Percentiles rank a stretch among this genome's conserved stretches.
phyloP scores from a whole-genome alignment of 1,140 invertebrate species.

The Kradibia gibbosae region DNA sequence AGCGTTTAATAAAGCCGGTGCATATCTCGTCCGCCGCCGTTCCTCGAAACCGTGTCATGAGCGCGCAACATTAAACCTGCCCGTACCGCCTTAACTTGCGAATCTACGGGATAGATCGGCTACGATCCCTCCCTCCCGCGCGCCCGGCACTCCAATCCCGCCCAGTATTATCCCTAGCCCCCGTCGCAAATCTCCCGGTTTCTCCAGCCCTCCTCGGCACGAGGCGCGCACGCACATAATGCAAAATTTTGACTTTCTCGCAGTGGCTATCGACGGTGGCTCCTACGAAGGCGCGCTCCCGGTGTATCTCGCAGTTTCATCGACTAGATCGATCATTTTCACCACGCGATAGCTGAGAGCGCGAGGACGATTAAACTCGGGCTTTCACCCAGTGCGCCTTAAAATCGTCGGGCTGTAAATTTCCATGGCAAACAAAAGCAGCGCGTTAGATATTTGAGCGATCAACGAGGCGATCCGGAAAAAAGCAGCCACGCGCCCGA shows the following conservation, averaged over 20 bases:
- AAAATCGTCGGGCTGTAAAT: not conserved
- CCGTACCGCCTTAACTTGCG: not conserved
- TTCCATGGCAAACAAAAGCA: not conserved
- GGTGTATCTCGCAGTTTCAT: not conserved
- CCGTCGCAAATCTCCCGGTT: not conserved
- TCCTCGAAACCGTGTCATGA: not conserved
- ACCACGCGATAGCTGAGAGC: not conserved
- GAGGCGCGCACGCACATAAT: not conserved
- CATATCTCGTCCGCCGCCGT: not conserved
- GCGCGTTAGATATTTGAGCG: not conserved
- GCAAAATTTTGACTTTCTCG: conserved; percentile 6
- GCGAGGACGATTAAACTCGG: not conserved
- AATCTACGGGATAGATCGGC: not conserved
- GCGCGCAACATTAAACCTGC: not conserved
- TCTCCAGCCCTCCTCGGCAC: not conserved
- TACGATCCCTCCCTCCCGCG: not conserved
- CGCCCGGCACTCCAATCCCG: no score
- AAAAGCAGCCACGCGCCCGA: not conserved
- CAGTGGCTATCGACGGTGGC: not conserved
- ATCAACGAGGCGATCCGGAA: not conserved
- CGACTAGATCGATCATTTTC: not conserved
- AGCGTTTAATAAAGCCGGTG: not conserved
- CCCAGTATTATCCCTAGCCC: no score
- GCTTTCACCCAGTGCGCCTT: not conserved
- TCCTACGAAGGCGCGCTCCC: not conserved